Evolutionary conservation across 2,888 invertebrate genomes (phyloP), one percentile per base, ranked within the genome.

Genomic region (Alentia gelatinosa): DNA sequence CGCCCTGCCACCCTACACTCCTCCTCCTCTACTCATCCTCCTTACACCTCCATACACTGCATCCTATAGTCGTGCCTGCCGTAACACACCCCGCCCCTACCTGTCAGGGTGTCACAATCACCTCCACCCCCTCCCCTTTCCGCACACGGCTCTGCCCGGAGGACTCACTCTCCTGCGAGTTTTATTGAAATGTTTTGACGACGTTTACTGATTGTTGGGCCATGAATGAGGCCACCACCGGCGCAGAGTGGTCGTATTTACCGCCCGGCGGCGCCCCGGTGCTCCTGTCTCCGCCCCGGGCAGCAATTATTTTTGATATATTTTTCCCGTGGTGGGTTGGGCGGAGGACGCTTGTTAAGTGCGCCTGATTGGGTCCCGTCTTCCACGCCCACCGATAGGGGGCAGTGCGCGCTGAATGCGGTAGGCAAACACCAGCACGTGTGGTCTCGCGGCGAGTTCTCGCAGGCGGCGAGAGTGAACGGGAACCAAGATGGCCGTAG

Each of bases 261-360:
- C 15, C 63, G 63, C 9, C 63, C 63, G 4, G 4, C 63, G 63
- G 63, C 63, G 9, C 63, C 63, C 15, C n/a, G n/a, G 12, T n/a
- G 15, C 4, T n/a, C 63, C 63, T 4, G 12, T 63, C n/a, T n/a
- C 15, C 19, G 19, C 63, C 63, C n/a, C 15, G 63, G 63, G 63
- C 15, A 63, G 63, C 63, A 63, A 63, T 63, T 63, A 63, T 63
- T 63, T 63, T 63, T 63, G 63, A 63, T 63, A 63, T 63, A 63
- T 63, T 63, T 63, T 63, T 42, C 47, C n/a, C 15, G 63, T 63
- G 63, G 63, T n/a, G 12, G 63, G 15, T 5, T 5, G 19, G 15
- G 19, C 15, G 63, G n/a, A 4, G 63, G 63, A 12, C 15, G 19
- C 63, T 63, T 63, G 63, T 63, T 63, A 63, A 63, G 15, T n/a